phyloP scores from a whole-genome alignment of 2,113 vertebrate genomes.

The Urocynchramus pylzowi region DNA sequence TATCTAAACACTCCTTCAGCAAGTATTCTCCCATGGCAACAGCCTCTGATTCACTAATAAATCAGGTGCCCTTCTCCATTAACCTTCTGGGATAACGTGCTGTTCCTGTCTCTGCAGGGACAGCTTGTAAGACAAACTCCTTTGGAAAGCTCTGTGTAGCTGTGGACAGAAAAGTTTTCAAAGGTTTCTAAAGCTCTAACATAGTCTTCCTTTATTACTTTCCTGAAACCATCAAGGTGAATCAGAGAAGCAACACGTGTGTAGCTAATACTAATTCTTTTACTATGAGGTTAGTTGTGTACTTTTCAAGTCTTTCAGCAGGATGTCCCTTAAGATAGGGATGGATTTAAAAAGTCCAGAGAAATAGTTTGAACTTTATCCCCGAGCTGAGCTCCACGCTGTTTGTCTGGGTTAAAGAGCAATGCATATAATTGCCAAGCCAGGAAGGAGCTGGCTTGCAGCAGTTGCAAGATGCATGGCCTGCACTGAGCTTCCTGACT shows the following conservation, averaged over 20 bases:
- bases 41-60: neutral
- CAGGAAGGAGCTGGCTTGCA: neutral
- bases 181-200: neutral
- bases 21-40: neutral
- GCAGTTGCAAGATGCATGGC: neutral
- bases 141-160: neutral
- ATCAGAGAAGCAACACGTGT: neutral
- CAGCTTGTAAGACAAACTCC: neutral
- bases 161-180: neutral
- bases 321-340: neutral
- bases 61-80: neutral
- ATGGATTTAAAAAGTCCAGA: neutral
- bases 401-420: neutral
- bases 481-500: neutral
- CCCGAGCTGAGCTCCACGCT: neutral
- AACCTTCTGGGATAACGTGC: neutral
- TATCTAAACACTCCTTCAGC: neutral
- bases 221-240: neutral
- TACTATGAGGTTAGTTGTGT: neutral
- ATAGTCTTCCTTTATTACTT: neutral
- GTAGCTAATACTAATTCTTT: neutral
- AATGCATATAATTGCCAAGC: neutral
- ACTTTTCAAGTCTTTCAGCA: neutral
- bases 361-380: neutral
- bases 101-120: neutral